These are phyloP conservation scores for Dissostichus mawsoni DNA, from an alignment of 2,113 vertebrate genomes.

Conservation along the genomic window DNA sequence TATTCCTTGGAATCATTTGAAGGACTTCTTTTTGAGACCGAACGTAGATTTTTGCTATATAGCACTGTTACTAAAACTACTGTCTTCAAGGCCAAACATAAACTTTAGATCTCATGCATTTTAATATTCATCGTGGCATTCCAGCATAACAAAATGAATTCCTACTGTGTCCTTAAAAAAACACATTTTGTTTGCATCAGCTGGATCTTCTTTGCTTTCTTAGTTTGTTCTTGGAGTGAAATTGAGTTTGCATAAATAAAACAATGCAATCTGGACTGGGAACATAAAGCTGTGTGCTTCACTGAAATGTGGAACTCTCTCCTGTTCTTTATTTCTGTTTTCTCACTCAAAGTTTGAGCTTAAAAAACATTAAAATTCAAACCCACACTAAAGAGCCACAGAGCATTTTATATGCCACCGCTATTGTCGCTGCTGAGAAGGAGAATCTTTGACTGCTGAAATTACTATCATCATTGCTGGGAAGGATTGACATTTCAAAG, in stretches of 20 bases:
- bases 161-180: not conserved
- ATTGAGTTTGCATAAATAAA: slow-evolving; percentile 22
- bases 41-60: too few relatives aligned
- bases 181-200: not conserved
- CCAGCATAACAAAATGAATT: not conserved
- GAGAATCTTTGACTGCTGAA: slow-evolving; percentile 36
- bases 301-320: not conserved
- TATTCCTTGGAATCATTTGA: too few relatives aligned
- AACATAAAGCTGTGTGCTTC: not conserved
- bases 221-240: not conserved
- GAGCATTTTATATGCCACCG: slow-evolving; percentile 35
- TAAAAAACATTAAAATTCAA: slow-evolving; percentile 8
- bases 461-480: slow-evolving; percentile 35
- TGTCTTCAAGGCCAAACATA: too few relatives aligned
- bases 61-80: too few relatives aligned
- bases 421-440: slow-evolving; percentile 31
- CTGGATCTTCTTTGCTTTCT: slow-evolving; percentile 16
- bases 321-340: not conserved
- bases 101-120: too few relatives aligned
- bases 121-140: too few relatives aligned
- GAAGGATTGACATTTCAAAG: slow-evolving; percentile 62
- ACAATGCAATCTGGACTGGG: slow-evolving; percentile 12
- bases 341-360: slow-evolving; percentile 8
- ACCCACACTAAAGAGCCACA: slow-evolving; percentile 2
- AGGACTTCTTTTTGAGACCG: not conserved